Percentiles rank a stretch among this genome's conserved stretches.
These are phyloP conservation scores for Ophion obscuratus DNA, from an alignment of 2,888 invertebrate genomes.

Conservation along the genomic window DNA sequence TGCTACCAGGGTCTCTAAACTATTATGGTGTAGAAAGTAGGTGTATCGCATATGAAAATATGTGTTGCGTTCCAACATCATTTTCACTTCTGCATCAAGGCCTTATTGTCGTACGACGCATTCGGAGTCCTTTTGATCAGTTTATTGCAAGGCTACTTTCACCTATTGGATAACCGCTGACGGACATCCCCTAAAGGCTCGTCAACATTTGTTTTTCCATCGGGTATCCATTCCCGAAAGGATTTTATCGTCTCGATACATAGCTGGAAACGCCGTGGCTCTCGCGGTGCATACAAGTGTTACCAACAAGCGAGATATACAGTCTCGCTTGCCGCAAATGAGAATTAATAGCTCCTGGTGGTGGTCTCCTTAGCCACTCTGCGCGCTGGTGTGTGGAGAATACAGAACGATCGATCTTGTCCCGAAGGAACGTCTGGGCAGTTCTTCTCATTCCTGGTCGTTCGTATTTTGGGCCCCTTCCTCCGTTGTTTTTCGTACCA, in stretches of 20 bases:
- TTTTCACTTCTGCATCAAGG: too few species aligned
- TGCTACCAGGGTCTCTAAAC: too few species aligned
- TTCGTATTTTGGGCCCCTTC: slow-evolving; percentile 49
- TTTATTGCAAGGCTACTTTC: slow-evolving; percentile 5
- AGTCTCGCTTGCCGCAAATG: slow-evolving; percentile 55
- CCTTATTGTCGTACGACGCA: background rate
- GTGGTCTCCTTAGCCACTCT: slow-evolving; percentile 23
- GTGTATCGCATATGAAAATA: too few species aligned
- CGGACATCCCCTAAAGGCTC: slow-evolving; percentile 4
- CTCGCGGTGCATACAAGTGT: slow-evolving; percentile 19
- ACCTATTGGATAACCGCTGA: background rate
- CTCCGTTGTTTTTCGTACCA: slow-evolving; percentile 15
- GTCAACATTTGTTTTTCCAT: background rate
- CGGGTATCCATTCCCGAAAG: background rate
- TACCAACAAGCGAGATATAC: slow-evolving; percentile 36
- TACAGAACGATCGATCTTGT: slow-evolving; percentile 61
- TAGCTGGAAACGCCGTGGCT: slow-evolving; percentile 13
- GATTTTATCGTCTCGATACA: background rate
- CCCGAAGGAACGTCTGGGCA: slow-evolving; percentile 61
- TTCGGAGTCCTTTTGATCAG: background rate
- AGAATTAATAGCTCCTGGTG: slow-evolving; percentile 63
- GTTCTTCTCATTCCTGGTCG: slow-evolving; percentile 41
- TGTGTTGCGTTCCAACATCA: too few species aligned
- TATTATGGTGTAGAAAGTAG: too few species aligned
- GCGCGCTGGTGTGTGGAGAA: slow-evolving; percentile 2